Conservation (phyloP, 2,888 invertebrate genomes). For the Yponomeuta plumbellus region DNA sequence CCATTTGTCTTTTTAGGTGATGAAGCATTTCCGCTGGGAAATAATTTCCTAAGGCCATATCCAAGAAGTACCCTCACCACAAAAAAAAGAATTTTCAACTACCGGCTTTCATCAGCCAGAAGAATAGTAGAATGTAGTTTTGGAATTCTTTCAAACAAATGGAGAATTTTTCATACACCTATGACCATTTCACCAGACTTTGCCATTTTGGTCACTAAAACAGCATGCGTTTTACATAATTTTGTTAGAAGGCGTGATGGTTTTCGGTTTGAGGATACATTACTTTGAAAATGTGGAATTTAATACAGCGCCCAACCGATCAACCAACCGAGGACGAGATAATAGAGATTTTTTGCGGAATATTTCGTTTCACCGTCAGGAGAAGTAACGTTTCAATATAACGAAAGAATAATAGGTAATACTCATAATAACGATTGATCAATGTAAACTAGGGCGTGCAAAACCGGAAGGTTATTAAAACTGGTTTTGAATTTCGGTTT, state of each 20-base stretch:
- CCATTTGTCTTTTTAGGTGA: conserved; percentile 16
- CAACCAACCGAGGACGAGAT: no score
- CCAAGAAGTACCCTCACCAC: conserved; percentile 3
- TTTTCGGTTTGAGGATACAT: neutral
- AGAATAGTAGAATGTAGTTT: conserved; percentile 11
- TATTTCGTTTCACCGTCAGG: no score
- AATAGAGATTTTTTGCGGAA: no score
- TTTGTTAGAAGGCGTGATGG: conserved; percentile 11
- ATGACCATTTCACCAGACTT: conserved; percentile 12
- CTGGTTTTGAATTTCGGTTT: no score
- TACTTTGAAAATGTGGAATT: conserved; percentile 5
- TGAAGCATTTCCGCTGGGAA: conserved; percentile 19
- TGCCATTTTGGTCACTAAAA: conserved; percentile 13
- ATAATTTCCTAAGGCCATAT: conserved; percentile 20
- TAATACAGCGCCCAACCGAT: neutral
- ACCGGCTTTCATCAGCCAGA: conserved; percentile 15
- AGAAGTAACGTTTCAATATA: no score
- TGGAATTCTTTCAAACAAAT: conserved; percentile 14
- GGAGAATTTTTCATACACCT: conserved; percentile 13
- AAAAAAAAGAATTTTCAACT: conserved; percentile 20
- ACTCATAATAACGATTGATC: no score
- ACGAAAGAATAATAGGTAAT: no score
- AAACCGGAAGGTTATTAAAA: no score
- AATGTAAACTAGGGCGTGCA: no score
- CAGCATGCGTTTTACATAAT: conserved; percentile 16